These are phyloP conservation scores for Mormyrus proboscirostris DNA, from an alignment of 2,797 vertebrate genomes.

Conservation along the genomic window DNA sequence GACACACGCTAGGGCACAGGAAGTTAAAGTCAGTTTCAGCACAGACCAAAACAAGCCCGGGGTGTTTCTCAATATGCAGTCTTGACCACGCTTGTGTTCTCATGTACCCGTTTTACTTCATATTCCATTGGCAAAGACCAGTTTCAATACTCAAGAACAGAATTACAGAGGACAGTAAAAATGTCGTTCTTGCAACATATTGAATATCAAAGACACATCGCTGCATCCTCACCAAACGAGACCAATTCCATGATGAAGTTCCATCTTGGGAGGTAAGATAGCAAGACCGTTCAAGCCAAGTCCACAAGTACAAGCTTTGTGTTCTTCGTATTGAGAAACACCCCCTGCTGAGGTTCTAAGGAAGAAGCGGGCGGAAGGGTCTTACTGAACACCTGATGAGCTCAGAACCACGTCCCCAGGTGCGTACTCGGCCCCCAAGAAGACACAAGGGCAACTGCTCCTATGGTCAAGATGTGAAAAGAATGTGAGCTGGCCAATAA, in stretches of 20 bases:
- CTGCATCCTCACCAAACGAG: neutral
- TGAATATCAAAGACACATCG: neutral
- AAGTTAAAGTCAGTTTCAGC: neutral
- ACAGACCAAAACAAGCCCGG: neutral
- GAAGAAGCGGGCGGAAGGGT: conserved; percentile 15
- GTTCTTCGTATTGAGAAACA: neutral
- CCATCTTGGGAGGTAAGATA: neutral
- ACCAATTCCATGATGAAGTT: neutral
- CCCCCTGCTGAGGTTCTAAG: neutral
- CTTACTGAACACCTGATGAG: conserved; percentile 91
- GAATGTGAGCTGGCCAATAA: neutral
- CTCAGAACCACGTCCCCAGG: conserved; percentile 83
- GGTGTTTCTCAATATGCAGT: neutral
- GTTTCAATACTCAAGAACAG: neutral
- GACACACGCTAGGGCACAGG: conserved; percentile 68
- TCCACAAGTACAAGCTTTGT: neutral
- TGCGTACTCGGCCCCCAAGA: conserved; percentile 79
- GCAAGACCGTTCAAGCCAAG: neutral
- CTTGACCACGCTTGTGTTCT: neutral
- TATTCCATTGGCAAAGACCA: neutral
- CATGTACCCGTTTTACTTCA: neutral
- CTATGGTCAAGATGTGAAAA: conserved; percentile 47
- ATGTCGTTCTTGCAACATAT: neutral
- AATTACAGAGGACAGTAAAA: neutral
- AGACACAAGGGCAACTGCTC: conserved; percentile 83